A percentile compares a stretch with the other conserved stretches of the same genome.
phyloP scores from a whole-genome alignment of 2,888 invertebrate genomes.

The Sinhomidia bicolor region DNA sequence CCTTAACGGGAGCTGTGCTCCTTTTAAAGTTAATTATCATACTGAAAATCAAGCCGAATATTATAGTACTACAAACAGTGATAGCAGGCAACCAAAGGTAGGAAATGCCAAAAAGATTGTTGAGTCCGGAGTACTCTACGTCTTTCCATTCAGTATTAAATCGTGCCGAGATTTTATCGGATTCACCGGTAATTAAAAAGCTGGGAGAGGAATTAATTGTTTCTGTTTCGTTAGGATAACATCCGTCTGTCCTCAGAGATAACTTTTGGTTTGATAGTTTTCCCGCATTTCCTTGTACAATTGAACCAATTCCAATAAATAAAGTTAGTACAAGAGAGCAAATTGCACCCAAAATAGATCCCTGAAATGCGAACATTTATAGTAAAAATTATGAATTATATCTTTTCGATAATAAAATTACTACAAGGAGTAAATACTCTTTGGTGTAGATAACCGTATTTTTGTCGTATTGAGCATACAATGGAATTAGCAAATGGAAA shows the following conservation, averaged over 20 bases:
- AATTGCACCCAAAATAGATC: constrained; percentile 74
- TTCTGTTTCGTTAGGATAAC: constrained; percentile 62
- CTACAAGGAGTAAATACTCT: too few species aligned
- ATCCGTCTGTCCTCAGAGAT: constrained; percentile 59
- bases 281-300: constrained; percentile 71
- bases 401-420: too few species aligned
- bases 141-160: constrained; percentile 71
- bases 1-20: constrained; percentile 54
- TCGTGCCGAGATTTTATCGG: background rate
- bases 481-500: constrained; percentile 93
- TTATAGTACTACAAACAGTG: constrained; percentile 56
- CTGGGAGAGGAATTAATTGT: too few species aligned
- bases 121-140: constrained; percentile 57
- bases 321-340: constrained; percentile 66
- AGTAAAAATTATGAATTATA: too few species aligned
- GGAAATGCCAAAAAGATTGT: constrained; percentile 69
- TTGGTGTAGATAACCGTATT: too few species aligned
- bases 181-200: background rate
- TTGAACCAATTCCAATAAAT: constrained; percentile 75
- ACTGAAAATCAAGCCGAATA: constrained; percentile 73
- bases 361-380: constrained; percentile 47
- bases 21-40: constrained; percentile 49
- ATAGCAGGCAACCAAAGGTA: constrained; percentile 75
- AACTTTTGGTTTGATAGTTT: constrained; percentile 74
- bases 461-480: too few species aligned